Evolutionary conservation across 2,113 vertebrate genomes (phyloP), one percentile per base, ranked within the genome.

Genomic region (Nanorana parkeri): DNA sequence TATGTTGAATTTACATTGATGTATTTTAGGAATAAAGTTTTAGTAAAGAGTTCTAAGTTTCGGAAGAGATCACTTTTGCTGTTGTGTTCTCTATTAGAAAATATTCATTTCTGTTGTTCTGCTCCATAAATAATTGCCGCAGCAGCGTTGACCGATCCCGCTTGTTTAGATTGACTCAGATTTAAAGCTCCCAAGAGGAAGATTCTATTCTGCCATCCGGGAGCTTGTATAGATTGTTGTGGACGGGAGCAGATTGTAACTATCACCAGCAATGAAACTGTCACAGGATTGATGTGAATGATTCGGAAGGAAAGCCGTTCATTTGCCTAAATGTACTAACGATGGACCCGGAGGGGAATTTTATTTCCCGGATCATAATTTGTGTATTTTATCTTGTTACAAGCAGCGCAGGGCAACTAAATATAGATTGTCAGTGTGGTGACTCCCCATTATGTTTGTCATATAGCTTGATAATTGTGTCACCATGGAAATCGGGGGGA

Each of bases 401-500:
- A 2, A 36, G 67, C 67, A 1, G 36, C 21, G 16, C 41, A 16
- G 36, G 41, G 2, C 23, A 51, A 26, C 47, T 54, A 71, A 73
- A 29, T 29, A 56, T 73, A 73, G 51, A 55, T 26, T n/a, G 10
- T 1, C 52, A 4, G 52, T 13, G 20, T 10, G 26, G 24, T 32
- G 52, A 21, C 69, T 29, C 28, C 13, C 10, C 52, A 5, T n/a
- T 73, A 56, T 56, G 32, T 56, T 56, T 29, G 51, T 73, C 69
- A 47, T 73, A 56, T 56, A 73, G 26, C 68, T 55, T 73, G 17
- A 15, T 56, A 29, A 21, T n/a, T n/a, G 29, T 73, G 41, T 56
- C 69, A 56, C 69, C 69, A 73, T 73, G 69, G 69, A 73, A 73
- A 73, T 73, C n/a, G 17, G 24, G 20, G 52, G 21, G 3, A 13